Percentiles rank a stretch among this genome's conserved stretches.
Conservation (phyloP, 2,797 vertebrate genomes). For the Acanthornis magna region DNA sequence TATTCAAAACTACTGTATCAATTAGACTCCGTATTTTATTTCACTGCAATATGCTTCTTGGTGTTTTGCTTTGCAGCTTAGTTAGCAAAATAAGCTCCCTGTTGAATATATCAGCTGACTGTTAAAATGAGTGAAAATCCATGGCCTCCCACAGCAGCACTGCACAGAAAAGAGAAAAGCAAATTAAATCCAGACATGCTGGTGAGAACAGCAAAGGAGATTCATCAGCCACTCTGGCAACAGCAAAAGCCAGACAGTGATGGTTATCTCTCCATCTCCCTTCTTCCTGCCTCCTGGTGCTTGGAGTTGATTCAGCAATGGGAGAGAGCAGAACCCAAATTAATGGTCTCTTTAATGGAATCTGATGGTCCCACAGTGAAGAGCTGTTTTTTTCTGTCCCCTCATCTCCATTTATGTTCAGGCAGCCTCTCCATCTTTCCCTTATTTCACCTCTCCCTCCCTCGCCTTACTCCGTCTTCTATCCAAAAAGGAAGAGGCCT, state of each 20-base stretch:
- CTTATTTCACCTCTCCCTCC: not conserved
- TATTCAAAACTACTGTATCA: constrained; percentile 44
- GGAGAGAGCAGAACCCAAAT: not conserved
- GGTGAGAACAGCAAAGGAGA: not conserved
- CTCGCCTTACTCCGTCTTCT: not conserved
- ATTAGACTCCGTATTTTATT: constrained; percentile 39
- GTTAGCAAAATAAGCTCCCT: constrained; percentile 46
- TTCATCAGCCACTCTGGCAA: not conserved
- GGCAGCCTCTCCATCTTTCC: not conserved
- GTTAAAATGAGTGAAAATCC: constrained; percentile 38
- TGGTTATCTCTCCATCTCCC: not conserved
- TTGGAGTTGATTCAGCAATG: not conserved
- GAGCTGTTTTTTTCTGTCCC: not conserved
- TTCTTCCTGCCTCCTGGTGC: not conserved
- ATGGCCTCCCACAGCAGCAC: not conserved
- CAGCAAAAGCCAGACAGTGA: not conserved
- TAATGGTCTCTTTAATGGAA: not conserved
- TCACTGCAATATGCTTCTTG: constrained; percentile 37
- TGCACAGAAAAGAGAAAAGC: not conserved
- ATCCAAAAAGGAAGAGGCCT: not conserved
- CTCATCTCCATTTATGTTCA: not conserved
- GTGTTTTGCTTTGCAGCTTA: constrained; percentile 51
- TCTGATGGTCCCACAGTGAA: not conserved
- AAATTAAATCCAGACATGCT: not conserved
- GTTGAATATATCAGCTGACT: constrained; percentile 39